A percentile compares a stretch with the other conserved stretches of the same genome.
phyloP scores from a whole-genome alignment of 1,140 invertebrate genomes.

The Drosophila novamexicana region DNA sequence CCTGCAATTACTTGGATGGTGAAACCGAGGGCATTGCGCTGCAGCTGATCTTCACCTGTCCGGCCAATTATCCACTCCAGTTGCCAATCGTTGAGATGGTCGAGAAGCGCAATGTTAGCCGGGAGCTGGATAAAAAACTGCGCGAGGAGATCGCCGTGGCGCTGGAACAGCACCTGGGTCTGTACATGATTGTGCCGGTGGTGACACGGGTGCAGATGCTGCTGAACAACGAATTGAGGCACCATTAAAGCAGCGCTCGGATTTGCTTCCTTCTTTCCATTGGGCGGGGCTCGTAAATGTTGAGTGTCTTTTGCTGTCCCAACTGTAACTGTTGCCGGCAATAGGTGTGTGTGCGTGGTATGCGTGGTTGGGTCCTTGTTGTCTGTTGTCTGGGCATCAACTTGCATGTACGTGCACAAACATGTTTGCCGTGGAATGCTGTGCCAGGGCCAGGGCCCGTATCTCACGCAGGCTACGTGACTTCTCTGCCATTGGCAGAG shows the following conservation, averaged over 20 bases:
- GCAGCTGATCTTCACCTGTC: conserved; percentile 62
- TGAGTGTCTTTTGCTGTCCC: conserved; percentile 45
- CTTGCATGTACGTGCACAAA: conserved; percentile 53
- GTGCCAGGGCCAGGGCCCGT: conserved; percentile 9
- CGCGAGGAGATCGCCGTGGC: conserved; percentile 43
- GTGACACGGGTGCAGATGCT: conserved; percentile 61
- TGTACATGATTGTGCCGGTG: conserved; percentile 70
- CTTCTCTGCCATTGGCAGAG: conserved; percentile 51
- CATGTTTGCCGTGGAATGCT: conserved; percentile 46
- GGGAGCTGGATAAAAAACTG: conserved; percentile 39
- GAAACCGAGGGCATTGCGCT: conserved; percentile 35
- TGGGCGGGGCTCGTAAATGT: conserved; percentile 13
- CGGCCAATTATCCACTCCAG: conserved; percentile 51
- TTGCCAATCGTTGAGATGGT: conserved; percentile 51
- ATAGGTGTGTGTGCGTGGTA: background rate
- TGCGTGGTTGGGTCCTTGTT: conserved; percentile 7
- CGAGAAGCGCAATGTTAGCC: conserved; percentile 63
- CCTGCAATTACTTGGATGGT: conserved; percentile 53
- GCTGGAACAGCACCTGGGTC: conserved; percentile 57
- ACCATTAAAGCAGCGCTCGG: conserved; percentile 19
- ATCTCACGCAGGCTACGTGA: conserved; percentile 69
- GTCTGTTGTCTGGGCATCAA: conserved; percentile 39
- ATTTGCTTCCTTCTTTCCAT: background rate
- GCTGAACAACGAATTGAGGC: conserved; percentile 43
- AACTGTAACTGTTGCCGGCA: conserved; percentile 12